Conservation (phyloP, 1,140 invertebrate genomes). For the Saccostrea glomerata region DNA sequence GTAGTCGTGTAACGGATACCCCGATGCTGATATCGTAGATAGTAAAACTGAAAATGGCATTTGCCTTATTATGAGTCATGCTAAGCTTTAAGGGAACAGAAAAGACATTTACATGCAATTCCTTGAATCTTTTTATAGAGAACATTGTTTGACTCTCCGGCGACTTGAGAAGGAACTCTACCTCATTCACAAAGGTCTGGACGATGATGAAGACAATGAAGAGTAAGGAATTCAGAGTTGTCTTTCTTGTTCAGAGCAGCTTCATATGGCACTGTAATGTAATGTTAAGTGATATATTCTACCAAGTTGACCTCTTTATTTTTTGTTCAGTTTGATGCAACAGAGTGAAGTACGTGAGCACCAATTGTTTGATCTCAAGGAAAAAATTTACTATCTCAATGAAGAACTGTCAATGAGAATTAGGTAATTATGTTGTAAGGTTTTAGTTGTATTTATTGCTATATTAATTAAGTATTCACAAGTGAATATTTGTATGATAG, state of each 20-base stretch:
- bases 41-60: too few relatives aligned
- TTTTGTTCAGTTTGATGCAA: slow-evolving; percentile 53
- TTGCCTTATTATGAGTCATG: too few relatives aligned
- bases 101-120: neutral
- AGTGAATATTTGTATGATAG: neutral
- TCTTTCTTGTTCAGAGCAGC: neutral
- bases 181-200: slow-evolving; percentile 88
- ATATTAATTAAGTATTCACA: neutral
- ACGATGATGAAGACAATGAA: slow-evolving; percentile 82
- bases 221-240: slow-evolving; percentile 42
- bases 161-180: slow-evolving; percentile 95
- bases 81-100: too few relatives aligned
- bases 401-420: slow-evolving; percentile 96
- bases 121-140: slow-evolving; percentile 66
- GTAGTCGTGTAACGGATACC: too few relatives aligned
- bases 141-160: slow-evolving; percentile 87
- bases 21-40: too few relatives aligned
- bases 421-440: slow-evolving; percentile 75
- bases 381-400: slow-evolving; percentile 89
- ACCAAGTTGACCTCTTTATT: too few relatives aligned
- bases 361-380: slow-evolving; percentile 93
- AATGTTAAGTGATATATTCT: too few relatives aligned
- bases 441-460: neutral
- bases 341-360: slow-evolving; percentile 63
- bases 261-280: too few relatives aligned